Percentiles rank a stretch among this genome's conserved stretches.
Evolutionary conservation across 2,113 vertebrate genomes (phyloP).

Genomic region (Pomatostomus ruficeps): DNA sequence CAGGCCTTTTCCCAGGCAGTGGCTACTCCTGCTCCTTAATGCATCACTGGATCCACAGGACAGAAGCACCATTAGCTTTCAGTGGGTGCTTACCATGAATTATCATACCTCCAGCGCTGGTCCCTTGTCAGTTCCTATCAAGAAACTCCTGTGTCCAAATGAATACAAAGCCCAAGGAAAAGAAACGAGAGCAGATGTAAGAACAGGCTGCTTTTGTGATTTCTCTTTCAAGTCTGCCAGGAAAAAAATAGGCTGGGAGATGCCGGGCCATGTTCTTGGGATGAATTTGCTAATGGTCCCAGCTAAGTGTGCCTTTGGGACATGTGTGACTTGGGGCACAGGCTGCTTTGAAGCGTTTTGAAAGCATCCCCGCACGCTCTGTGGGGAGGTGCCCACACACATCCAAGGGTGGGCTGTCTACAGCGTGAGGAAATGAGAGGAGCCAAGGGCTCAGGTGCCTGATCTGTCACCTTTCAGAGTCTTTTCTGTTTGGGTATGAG

Average conservation of each 20-base stretch:
- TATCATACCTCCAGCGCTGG: background rate
- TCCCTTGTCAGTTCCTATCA: background rate
- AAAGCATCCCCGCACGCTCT: background rate
- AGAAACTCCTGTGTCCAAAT: background rate
- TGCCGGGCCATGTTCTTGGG: background rate
- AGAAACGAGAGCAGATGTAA: background rate
- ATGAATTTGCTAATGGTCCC: background rate
- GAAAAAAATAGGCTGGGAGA: background rate
- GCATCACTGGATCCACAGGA: background rate
- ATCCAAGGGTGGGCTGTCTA: background rate
- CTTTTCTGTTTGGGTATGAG: background rate
- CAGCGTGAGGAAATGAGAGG: fast-evolving
- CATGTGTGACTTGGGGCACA: background rate
- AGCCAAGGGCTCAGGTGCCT: background rate
- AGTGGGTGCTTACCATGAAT: background rate
- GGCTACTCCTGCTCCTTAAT: background rate
- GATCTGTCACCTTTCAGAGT: background rate
- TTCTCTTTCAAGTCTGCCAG: background rate
- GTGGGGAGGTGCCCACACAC: background rate
- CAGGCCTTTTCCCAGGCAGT: background rate
- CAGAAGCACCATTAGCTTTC: background rate
- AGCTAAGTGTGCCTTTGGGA: slow-evolving; percentile 20
- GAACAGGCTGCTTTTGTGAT: background rate
- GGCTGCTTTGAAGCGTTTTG: background rate
- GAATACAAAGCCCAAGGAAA: background rate